A percentile compares a stretch with the other conserved stretches of the same genome.
phyloP scores from a whole-genome alignment of 1,140 invertebrate genomes.

The Caenorhabditis brenneri region DNA sequence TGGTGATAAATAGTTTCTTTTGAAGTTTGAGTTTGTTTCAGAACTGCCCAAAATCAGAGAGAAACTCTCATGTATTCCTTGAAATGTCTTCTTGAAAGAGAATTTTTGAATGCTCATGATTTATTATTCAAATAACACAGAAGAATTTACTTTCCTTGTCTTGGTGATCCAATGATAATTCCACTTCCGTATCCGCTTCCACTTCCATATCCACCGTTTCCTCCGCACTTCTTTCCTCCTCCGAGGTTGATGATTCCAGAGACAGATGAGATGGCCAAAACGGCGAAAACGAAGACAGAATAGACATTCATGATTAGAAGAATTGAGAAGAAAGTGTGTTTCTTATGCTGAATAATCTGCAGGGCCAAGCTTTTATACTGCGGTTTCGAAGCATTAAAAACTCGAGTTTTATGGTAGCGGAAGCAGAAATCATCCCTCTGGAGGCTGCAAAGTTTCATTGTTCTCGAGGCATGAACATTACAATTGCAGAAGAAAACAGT shows the following conservation, averaged over 20 bases:
- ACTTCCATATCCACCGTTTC: background rate
- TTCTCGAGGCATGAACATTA: too few relatives aligned
- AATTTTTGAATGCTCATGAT: background rate
- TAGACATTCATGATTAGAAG: constrained; percentile 10
- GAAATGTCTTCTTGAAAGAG: too few relatives aligned
- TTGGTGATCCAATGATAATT: background rate
- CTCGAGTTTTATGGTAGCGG: too few relatives aligned
- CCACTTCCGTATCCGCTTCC: too few relatives aligned
- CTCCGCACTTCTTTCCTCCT: constrained; percentile 24
- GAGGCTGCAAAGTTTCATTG: too few relatives aligned
- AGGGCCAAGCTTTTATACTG: background rate
- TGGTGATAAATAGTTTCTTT: too few relatives aligned
- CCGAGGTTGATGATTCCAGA: background rate
- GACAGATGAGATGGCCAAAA: constrained; percentile 8
- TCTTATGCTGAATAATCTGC: background rate
- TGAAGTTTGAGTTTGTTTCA: too few relatives aligned
- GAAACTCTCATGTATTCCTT: too few relatives aligned
- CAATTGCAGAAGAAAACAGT: too few relatives aligned
- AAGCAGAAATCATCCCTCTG: too few relatives aligned
- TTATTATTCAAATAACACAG: background rate
- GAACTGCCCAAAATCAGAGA: too few relatives aligned
- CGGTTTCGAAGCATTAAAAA: too few relatives aligned
- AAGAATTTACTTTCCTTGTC: background rate
- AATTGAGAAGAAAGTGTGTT: background rate
- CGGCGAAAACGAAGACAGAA: background rate